A percentile compares a stretch with the other conserved stretches of the same genome.
These are phyloP conservation scores for Itoplectis maculator DNA, from an alignment of 2,888 invertebrate species.

Conservation along the genomic window DNA sequence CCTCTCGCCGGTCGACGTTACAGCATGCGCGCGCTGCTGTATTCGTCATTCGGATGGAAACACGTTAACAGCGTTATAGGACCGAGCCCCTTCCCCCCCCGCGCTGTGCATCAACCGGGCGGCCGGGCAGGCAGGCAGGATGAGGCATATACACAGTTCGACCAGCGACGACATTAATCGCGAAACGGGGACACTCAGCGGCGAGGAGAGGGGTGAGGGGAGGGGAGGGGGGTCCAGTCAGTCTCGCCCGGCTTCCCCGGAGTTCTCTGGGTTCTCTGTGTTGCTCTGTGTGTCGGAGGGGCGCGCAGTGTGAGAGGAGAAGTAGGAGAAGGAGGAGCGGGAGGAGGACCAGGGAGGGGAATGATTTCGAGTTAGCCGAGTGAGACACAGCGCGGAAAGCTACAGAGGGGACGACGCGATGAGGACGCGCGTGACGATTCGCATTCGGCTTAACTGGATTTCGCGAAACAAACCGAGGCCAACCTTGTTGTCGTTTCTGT, in stretches of 20 bases:
- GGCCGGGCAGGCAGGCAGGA: too few relatives aligned
- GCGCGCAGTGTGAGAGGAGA: neutral
- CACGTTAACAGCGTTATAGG: constrained; percentile 76
- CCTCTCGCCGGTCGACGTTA: neutral
- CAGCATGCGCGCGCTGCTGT: constrained; percentile 70
- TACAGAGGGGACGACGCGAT: constrained; percentile 28
- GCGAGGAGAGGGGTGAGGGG: too few relatives aligned
- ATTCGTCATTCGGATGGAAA: constrained; percentile 82
- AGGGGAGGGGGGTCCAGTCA: too few relatives aligned
- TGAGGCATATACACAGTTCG: constrained; percentile 65
- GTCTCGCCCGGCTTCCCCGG: constrained; percentile 53
- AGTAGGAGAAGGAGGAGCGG: neutral
- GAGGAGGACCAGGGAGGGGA: constrained; percentile 6
- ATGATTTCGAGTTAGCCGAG: constrained; percentile 40
- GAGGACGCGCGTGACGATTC: constrained; percentile 55
- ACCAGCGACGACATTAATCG: constrained; percentile 77
- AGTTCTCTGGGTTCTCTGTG: constrained; percentile 39
- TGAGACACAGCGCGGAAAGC: constrained; percentile 18
- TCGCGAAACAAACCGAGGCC: constrained; percentile 57
- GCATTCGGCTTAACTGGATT: constrained; percentile 64
- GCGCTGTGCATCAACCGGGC: constrained; percentile 6
- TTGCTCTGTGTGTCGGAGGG: constrained; percentile 13
- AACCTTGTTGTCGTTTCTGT: constrained; percentile 48
- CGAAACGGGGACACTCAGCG: constrained; percentile 69
- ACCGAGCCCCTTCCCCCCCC: constrained; percentile 62